Percentiles rank a stretch among this genome's conserved stretches.
These are phyloP conservation scores for Scopus umbretta DNA, from an alignment of 2,113 vertebrate genomes.

Conservation along the genomic window DNA sequence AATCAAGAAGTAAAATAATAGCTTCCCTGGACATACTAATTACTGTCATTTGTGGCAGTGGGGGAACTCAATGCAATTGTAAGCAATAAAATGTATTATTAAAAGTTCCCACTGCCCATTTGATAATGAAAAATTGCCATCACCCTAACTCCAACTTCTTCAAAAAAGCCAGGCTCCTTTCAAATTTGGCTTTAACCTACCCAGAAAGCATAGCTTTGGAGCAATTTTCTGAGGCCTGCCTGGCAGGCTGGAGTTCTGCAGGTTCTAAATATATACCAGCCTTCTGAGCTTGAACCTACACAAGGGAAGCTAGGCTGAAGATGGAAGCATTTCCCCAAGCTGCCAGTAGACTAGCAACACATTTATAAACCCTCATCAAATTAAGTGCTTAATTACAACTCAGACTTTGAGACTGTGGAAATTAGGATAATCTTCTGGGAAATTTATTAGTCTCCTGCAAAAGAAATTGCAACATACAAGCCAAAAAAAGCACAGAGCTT, in stretches of 20 bases:
- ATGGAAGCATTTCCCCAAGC: slow-evolving; percentile 30
- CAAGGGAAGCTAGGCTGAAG: background rate
- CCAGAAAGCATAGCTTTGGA: background rate
- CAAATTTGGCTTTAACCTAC: background rate
- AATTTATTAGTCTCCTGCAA: slow-evolving; percentile 37
- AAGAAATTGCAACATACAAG: slow-evolving; percentile 8
- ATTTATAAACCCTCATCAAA: slow-evolving; percentile 48
- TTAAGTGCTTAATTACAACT: slow-evolving; percentile 63
- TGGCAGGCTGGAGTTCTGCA: background rate
- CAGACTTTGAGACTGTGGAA: slow-evolving; percentile 55
- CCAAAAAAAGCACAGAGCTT: slow-evolving; percentile 14
- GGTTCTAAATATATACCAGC: background rate
- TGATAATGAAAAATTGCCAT: background rate
- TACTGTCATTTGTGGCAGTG: background rate
- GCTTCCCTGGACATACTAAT: background rate
- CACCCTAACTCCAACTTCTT: background rate
- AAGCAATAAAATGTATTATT: background rate
- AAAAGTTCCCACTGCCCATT: background rate
- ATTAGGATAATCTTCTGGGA: slow-evolving; percentile 54
- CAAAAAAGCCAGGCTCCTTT: background rate
- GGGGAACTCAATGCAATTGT: background rate
- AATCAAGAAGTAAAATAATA: background rate
- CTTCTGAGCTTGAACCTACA: background rate
- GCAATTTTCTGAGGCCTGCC: background rate
- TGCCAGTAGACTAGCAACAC: slow-evolving; percentile 35